Evolutionary conservation across 53 echinoderm and acorn worm genomes (phyloP).

Genomic region (Holothuria leucospilota): DNA sequence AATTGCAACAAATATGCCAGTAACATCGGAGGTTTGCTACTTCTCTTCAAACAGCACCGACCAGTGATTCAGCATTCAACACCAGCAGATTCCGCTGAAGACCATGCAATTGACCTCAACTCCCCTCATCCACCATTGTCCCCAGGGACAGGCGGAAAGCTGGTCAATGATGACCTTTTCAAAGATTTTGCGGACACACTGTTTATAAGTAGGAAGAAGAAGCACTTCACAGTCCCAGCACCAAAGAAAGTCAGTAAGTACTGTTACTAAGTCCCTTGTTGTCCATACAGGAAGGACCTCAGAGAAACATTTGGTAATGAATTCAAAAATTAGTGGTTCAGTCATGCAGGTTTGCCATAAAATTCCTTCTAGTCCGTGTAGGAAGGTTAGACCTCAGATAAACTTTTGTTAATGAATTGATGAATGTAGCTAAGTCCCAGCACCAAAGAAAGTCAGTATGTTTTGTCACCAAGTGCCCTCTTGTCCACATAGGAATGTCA

Average conservation of each 20-base stretch:
- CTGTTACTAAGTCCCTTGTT: no score
- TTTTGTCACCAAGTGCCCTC: background rate
- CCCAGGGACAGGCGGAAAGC: slow-evolving; percentile 86
- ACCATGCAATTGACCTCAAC: slow-evolving; percentile 84
- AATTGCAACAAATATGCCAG: no score
- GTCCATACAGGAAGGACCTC: no score
- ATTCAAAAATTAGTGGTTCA: no score
- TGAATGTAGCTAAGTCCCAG: no score
- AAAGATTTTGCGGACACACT: slow-evolving; percentile 95
- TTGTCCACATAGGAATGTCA: no score
- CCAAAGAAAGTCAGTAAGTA: slow-evolving; percentile 98
- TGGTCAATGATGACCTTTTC: slow-evolving; percentile 90
- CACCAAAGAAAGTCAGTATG: slow-evolving; percentile 97
- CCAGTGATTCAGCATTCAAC: background rate
- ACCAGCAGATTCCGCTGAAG: slow-evolving; percentile 58
- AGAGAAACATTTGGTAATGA: no score
- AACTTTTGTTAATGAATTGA: no score
- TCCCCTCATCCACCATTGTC: slow-evolving; percentile 93
- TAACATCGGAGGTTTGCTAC: no score
- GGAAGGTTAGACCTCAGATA: no score
- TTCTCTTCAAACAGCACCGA: background rate
- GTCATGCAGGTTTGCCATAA: no score
- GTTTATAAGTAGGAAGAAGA: slow-evolving; percentile 88
- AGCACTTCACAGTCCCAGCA: slow-evolving; percentile 83
- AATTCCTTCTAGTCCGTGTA: no score